Evolutionary conservation across 2,113 vertebrate genomes (phyloP).

Genomic region (Triplophysa dalaica): DNA sequence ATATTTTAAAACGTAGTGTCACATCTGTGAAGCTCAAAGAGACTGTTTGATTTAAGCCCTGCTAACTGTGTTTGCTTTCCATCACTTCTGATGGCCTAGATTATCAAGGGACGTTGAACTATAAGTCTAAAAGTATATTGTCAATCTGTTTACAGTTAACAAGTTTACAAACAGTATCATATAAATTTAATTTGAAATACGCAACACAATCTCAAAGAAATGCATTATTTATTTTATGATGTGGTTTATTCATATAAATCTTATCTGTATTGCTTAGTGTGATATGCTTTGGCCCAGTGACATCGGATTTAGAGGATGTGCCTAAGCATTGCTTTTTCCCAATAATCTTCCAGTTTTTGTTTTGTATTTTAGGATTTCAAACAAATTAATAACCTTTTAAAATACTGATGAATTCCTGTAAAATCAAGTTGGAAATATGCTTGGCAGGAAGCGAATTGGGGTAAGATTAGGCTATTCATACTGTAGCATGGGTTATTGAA

Average conservation of each 20-base stretch:
- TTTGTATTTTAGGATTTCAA: no score
- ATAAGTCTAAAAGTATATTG: background rate
- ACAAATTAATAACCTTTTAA: no score
- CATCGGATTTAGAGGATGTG: no score
- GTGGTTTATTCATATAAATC: no score
- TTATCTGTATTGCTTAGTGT: no score
- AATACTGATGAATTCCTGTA: no score
- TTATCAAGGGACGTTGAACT: background rate
- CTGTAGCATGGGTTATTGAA: background rate
- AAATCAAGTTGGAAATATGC: background rate
- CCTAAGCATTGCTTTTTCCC: no score
- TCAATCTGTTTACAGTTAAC: no score
- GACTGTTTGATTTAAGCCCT: slow-evolving; percentile 13
- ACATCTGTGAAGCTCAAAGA: slow-evolving; percentile 24
- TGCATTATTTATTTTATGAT: background rate
- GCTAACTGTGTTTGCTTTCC: background rate
- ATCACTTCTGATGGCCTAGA: slow-evolving; percentile 17
- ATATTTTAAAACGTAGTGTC: slow-evolving; percentile 3
- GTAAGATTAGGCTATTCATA: background rate
- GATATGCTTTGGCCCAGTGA: no score
- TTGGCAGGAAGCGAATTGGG: slow-evolving; percentile 5
- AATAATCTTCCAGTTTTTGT: no score
- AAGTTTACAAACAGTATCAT: no score
- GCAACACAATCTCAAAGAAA: background rate
- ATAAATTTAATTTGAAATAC: no score